Conservation (phyloP, 2,797 vertebrate genomes). For the Columba guinea region DNA sequence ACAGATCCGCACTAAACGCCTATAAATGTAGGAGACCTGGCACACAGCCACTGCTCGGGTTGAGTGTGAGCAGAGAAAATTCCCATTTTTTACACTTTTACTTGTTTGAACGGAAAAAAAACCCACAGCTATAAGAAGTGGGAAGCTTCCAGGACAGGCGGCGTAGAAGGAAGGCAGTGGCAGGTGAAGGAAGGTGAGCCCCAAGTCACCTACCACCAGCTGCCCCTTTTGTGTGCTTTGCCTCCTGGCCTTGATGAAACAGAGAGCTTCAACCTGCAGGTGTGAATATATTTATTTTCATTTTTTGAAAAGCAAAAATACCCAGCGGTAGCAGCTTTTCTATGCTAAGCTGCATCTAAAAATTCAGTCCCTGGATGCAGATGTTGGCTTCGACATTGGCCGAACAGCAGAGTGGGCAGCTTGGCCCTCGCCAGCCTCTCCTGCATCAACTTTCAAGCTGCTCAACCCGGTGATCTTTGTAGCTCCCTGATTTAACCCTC, state of each 20-base stretch:
- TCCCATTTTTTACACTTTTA: not conserved
- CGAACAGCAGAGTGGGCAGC: not conserved
- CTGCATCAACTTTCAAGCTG: not conserved
- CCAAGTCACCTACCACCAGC: not conserved
- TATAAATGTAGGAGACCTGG: rapidly evolving
- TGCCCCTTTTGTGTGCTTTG: not conserved
- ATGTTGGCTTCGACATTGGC: not conserved
- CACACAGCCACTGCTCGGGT: not conserved
- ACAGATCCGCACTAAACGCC: not conserved
- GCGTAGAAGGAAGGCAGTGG: not conserved
- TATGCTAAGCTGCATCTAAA: not conserved
- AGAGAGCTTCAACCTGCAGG: not conserved
- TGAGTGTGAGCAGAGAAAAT: not conserved
- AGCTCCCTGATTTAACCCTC: not conserved
- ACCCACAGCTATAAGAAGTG: not conserved
- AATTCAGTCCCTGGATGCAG: not conserved
- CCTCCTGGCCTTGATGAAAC: not conserved
- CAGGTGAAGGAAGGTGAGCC: not conserved
- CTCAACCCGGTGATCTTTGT: not conserved
- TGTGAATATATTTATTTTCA: not conserved
- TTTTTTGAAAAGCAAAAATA: not conserved
- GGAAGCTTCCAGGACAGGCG: not conserved
- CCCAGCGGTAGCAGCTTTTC: not conserved
- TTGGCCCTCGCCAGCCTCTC: not conserved
- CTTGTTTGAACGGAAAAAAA: not conserved